A percentile compares a stretch with the other conserved stretches of the same genome.
These are phyloP conservation scores for Elymnias hypermnestra DNA, from an alignment of 1,140 invertebrate genomes.

Conservation along the genomic window DNA sequence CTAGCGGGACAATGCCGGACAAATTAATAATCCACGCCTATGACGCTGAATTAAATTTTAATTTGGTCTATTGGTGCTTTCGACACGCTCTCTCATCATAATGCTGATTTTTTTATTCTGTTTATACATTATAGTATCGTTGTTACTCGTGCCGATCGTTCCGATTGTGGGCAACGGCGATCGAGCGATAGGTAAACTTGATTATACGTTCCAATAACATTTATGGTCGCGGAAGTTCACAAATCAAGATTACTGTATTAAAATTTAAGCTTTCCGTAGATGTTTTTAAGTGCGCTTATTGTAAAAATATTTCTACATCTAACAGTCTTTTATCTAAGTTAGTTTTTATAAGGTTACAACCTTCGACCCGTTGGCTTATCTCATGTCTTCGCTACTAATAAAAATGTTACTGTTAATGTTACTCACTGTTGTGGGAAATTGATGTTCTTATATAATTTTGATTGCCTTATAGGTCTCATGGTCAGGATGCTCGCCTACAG, in stretches of 20 bases:
- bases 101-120: constrained; percentile 27
- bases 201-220: constrained; percentile 45
- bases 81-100: constrained; percentile 45
- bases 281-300: background rate
- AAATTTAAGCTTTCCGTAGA: background rate
- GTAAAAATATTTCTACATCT: background rate
- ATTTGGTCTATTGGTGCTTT: constrained; percentile 51
- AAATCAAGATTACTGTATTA: background rate
- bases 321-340: constrained; percentile 23
- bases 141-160: constrained; percentile 39
- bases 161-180: constrained; percentile 29
- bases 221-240: constrained; percentile 23
- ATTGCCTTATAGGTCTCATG: too few species aligned
- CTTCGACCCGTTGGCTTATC: constrained; percentile 14
- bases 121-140: constrained; percentile 41
- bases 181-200: constrained; percentile 31
- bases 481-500: too few species aligned
- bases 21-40: constrained; percentile 71
- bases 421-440: too few species aligned
- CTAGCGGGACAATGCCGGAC: constrained; percentile 47
- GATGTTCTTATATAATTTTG: too few species aligned
- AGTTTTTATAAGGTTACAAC: constrained; percentile 24
- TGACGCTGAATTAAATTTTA: constrained; percentile 61
- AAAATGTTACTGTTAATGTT: background rate
- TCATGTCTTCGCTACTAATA: constrained; percentile 1